Conservation (phyloP, 2,888 invertebrate genomes). For the Nemurella pictetii region DNA sequence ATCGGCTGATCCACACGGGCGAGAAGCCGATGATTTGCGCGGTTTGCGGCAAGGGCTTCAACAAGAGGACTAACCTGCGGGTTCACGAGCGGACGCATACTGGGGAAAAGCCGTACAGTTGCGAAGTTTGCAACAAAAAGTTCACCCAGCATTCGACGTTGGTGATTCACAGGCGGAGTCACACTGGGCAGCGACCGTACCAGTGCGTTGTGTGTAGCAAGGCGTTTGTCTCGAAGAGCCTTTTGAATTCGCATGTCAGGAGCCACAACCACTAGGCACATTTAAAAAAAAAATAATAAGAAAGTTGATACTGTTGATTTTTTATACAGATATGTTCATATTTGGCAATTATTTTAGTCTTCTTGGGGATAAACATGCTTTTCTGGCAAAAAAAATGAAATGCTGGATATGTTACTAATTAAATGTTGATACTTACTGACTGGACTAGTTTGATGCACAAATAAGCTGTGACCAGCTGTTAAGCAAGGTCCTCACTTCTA, state of each 20-base stretch:
- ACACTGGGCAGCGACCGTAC: slow-evolving; percentile 64
- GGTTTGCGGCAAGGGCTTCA: slow-evolving; percentile 47
- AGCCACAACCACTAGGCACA: neutral
- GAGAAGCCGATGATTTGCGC: slow-evolving; percentile 51
- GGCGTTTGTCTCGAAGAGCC: slow-evolving; percentile 61
- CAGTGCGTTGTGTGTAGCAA: slow-evolving; percentile 61
- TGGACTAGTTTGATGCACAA: too few relatives aligned
- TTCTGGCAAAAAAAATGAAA: too few relatives aligned
- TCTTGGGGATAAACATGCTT: too few relatives aligned
- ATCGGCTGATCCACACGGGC: slow-evolving; percentile 44
- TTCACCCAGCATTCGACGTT: slow-evolving; percentile 58
- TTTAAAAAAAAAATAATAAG: neutral
- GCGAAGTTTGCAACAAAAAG: slow-evolving; percentile 47
- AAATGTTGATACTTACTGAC: too few relatives aligned
- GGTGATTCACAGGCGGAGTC: slow-evolving; percentile 63
- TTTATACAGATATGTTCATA: too few relatives aligned
- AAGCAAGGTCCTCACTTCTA: too few relatives aligned
- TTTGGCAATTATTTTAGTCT: too few relatives aligned
- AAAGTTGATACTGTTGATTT: too few relatives aligned
- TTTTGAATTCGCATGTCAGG: slow-evolving; percentile 24
- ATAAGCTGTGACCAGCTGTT: too few relatives aligned
- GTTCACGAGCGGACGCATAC: slow-evolving; percentile 54
- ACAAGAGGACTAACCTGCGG: slow-evolving; percentile 48
- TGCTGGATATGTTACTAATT: too few relatives aligned
- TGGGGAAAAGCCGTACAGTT: slow-evolving; percentile 57